A percentile compares a stretch with the other conserved stretches of the same genome.
Evolutionary conservation across 2,797 vertebrate species (phyloP).

Genomic region (Acridotheres tristis): DNA sequence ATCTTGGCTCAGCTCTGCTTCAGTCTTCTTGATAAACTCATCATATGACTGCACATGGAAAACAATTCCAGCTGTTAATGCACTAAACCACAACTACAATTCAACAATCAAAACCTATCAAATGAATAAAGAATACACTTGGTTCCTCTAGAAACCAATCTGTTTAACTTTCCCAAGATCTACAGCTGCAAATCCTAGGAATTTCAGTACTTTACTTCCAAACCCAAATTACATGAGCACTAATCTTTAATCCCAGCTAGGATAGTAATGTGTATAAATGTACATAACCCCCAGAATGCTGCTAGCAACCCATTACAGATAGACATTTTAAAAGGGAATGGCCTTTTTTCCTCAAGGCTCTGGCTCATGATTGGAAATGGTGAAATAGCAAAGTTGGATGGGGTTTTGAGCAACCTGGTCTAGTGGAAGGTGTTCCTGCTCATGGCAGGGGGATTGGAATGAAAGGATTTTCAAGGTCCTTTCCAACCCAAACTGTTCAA

Average conservation of each 20-base stretch:
- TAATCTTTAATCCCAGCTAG: background rate
- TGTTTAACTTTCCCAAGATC: background rate
- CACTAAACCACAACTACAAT: background rate
- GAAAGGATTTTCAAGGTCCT: background rate
- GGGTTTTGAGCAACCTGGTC: background rate
- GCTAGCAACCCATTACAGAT: background rate
- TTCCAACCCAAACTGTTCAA: background rate
- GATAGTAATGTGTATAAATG: background rate
- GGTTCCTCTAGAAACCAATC: background rate
- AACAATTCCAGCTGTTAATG: slow-evolving; percentile 23
- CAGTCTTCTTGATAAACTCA: slow-evolving; percentile 95
- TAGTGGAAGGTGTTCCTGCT: background rate
- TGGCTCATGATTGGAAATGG: background rate
- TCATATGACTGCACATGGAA: slow-evolving; percentile 85
- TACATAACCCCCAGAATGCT: background rate
- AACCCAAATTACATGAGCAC: background rate
- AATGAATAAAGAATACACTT: background rate
- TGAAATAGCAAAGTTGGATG: background rate
- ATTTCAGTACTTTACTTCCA: background rate
- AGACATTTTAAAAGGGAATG: background rate
- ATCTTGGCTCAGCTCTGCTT: slow-evolving; percentile 89
- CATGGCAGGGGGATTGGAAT: background rate
- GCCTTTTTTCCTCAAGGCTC: background rate
- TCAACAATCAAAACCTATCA: background rate
- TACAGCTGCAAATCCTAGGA: background rate